phyloP scores from a whole-genome alignment of 2,113 vertebrate species.

The Myiagra hebetior region DNA sequence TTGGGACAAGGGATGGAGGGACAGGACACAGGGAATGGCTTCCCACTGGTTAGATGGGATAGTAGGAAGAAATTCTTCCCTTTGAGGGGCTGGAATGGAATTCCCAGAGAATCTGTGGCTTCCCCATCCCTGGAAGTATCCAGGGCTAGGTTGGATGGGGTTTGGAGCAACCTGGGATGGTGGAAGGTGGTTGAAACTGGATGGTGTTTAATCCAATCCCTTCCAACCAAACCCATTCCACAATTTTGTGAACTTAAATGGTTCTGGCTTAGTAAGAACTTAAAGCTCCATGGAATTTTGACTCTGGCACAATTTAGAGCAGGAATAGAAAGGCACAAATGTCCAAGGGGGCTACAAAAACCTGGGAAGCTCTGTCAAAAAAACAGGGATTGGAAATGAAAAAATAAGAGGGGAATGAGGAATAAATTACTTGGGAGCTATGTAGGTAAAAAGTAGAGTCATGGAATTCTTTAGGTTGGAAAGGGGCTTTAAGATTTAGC shows the following conservation, averaged over 20 bases:
- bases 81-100: neutral
- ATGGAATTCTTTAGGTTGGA: neutral
- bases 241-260: neutral
- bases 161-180: accelerated
- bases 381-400: neutral
- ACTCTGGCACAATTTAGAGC: neutral
- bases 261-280: neutral
- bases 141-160: accelerated
- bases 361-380: neutral
- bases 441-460: neutral
- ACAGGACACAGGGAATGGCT: neutral
- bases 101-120: neutral
- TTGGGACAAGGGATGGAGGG: neutral
- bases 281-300: neutral
- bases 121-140: neutral
- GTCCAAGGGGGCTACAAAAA: neutral
- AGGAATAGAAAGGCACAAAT: neutral
- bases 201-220: neutral
- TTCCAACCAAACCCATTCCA: neutral
- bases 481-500: neutral
- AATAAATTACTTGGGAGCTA: neutral
- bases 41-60: neutral
- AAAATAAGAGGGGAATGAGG: neutral
- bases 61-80: neutral
- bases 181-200: neutral